phyloP scores from a whole-genome alignment of 2,113 vertebrate species.

The Peromyscus leucopus region DNA sequence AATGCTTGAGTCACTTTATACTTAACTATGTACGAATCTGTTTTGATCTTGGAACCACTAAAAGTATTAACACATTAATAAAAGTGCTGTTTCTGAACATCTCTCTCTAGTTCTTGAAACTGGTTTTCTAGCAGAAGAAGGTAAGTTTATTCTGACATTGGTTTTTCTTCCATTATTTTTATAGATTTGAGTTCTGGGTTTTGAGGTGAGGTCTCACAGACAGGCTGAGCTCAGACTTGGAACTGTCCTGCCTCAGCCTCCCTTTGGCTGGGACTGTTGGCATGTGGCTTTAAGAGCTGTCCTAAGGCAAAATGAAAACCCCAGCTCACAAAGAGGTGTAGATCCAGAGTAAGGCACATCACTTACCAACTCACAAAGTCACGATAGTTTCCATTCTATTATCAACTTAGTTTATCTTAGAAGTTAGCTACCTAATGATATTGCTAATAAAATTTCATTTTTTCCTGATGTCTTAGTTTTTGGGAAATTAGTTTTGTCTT shows the following conservation, averaged over 20 bases:
- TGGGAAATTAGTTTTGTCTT: conserved; percentile 39
- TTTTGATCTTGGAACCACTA: conserved; percentile 40
- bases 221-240: not conserved
- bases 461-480: not conserved
- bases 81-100: conserved; percentile 29
- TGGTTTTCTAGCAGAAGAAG: conserved; percentile 6
- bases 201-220: not conserved
- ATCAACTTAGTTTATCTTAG: not conserved
- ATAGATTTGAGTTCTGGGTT: not conserved
- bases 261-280: not conserved
- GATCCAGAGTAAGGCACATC: not conserved
- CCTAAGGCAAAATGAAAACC: conserved; percentile 36
- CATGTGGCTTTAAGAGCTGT: conserved; percentile 22
- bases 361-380: not conserved
- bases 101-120: conserved; percentile 5
- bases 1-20: not conserved
- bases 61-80: conserved; percentile 21
- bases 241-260: not conserved
- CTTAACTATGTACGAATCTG: not conserved
- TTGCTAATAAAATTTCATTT: conserved; percentile 26
- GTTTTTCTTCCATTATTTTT: not conserved
- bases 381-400: not conserved
- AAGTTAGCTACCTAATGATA: not conserved
- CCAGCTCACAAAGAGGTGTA: not conserved
- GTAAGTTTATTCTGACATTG: not conserved